Evolutionary conservation across 2,113 vertebrate genomes (phyloP), one percentile per base, ranked within the genome.

Genomic region (Stegastes partitus): DNA sequence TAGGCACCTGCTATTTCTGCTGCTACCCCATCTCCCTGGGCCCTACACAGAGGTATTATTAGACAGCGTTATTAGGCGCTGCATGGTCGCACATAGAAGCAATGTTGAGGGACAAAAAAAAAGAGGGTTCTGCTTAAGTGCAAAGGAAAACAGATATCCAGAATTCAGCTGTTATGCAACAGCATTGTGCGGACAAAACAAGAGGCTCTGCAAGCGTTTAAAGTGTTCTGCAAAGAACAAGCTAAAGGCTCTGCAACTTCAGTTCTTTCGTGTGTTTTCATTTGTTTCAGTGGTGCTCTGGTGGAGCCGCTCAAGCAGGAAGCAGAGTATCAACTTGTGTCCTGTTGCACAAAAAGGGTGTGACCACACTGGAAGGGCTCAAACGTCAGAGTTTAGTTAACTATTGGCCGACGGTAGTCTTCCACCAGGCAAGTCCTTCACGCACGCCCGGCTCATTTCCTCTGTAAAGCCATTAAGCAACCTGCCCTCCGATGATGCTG

Each of bases 1-100:
- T 94, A 92, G 95, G 95, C 94, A 97, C 94, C 92, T 96, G 96
- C 97, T 97, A 98, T 97, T 97, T 96, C 93, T 94, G 93, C 95
- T 81, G 85, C 93, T 93, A 90, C 92, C 56, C 79, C 89, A 83
- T 93, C 93, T 95, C 94, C 94, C 86, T 10, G 11, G 83, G 85
- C 86, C 71, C 42, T 87, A 75, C 81, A 73, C 37, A 68, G 74
- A 79, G 84, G 77, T 94, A 94, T 95, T 93, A 93, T 93, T 94
- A 94, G 91, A 89, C 26, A 59, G 80, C 85, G 63, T 89, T 92
- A 90, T 93, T 92, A 91, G 77, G 77, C 26, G 54, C 86, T 76
- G 82, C 74, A 78, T 88, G 89, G 81, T 87, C 67, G 79, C 79
- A 89, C 88, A 77, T 44, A 39, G 69, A 84, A 77, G 74, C 69